Evolutionary conservation across 2,113 vertebrate genomes (phyloP).

Genomic region (Clarias macrocephalus): DNA sequence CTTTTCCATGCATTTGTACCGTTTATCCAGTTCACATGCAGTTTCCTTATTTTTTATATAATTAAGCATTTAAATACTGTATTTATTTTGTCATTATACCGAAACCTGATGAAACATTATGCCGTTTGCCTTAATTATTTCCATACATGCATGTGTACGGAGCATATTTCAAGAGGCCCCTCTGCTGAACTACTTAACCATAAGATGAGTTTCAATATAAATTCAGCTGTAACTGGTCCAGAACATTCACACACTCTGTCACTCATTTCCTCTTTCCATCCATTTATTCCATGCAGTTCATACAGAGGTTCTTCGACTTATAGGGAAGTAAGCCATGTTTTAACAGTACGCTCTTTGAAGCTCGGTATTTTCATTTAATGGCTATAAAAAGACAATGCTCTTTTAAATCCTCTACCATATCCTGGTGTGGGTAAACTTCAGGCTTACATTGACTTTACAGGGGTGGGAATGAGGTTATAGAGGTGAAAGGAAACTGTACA

Average conservation of each 20-base stretch:
- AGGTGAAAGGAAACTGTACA: neutral
- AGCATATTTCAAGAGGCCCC: neutral
- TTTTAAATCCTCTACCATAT: neutral
- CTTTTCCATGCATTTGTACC: neutral
- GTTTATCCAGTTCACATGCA: neutral
- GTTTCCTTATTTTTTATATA: neutral
- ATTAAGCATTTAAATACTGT: neutral
- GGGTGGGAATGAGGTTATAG: neutral
- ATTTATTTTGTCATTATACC: neutral
- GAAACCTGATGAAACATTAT: neutral
- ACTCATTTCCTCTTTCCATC: neutral
- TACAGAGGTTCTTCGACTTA: neutral
- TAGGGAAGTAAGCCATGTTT: neutral
- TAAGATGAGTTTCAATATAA: neutral
- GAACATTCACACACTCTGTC: neutral
- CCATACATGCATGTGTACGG: neutral
- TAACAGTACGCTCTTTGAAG: neutral
- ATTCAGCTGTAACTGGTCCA: neutral
- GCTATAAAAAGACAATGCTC: neutral
- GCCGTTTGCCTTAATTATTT: neutral
- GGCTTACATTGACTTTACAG: neutral
- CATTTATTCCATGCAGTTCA: neutral
- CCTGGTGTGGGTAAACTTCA: neutral
- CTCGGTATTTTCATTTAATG: neutral
- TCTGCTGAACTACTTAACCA: neutral